phyloP scores from a whole-genome alignment of 2,113 vertebrate genomes.

The Carassius auratus region DNA sequence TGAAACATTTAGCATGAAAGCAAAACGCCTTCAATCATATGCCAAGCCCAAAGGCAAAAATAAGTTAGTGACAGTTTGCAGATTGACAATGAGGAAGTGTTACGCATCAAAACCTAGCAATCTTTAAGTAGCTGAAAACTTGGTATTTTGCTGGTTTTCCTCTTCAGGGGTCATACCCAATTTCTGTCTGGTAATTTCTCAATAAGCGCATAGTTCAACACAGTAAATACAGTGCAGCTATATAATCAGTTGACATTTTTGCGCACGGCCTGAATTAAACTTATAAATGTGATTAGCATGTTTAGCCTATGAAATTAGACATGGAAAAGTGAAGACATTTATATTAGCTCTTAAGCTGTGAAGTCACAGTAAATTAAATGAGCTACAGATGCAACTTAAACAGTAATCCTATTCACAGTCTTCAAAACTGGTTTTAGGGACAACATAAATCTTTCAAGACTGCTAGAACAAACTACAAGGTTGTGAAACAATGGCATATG shows the following conservation, averaged over 20 bases:
- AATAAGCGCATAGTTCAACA: not conserved
- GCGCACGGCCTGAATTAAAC: not conserved
- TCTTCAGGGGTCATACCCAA: not conserved
- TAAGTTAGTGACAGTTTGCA: slow-evolving; percentile 6
- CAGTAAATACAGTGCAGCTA: not conserved
- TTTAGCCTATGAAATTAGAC: not conserved
- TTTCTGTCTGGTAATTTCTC: not conserved
- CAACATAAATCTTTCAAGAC: not conserved
- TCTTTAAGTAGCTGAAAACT: not conserved
- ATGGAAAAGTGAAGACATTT: not conserved
- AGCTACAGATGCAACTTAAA: not conserved
- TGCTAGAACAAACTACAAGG: not conserved
- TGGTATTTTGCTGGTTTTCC: not conserved
- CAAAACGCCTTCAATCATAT: not conserved
- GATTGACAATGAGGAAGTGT: slow-evolving; percentile 17
- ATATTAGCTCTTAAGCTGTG: not conserved
- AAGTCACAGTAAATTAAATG: not conserved
- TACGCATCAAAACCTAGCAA: not conserved
- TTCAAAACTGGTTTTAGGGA: slow-evolving; percentile 8
- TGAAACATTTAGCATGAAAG: slow-evolving; percentile 19
- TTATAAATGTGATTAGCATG: not conserved
- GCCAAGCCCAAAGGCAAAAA: slow-evolving; percentile 32
- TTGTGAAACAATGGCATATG: not conserved
- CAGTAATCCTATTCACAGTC: not conserved
- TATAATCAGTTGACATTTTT: not conserved